These are phyloP conservation scores for Serripes groenlandicus DNA, from an alignment of 2,888 invertebrate genomes.

Conservation along the genomic window DNA sequence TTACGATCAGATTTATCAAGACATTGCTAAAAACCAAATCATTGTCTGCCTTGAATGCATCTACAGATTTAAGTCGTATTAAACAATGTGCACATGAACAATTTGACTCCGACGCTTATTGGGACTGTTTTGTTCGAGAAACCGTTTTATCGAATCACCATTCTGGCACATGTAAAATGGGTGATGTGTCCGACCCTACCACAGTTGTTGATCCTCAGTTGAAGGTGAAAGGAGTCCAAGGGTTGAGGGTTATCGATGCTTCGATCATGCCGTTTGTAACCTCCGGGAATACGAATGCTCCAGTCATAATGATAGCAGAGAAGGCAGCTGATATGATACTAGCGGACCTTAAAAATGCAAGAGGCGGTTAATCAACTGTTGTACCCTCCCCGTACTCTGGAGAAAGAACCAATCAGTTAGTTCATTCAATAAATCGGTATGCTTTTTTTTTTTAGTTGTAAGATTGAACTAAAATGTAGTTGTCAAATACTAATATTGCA, in stretches of 20 bases:
- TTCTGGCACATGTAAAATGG: constrained; percentile 8
- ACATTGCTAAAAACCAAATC: background rate
- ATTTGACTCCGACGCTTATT: background rate
- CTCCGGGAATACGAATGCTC: constrained; percentile 10
- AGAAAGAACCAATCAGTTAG: no score
- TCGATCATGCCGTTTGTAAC: constrained; percentile 2
- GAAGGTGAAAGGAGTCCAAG: background rate
- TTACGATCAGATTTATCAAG: background rate
- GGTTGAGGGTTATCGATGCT: constrained; percentile 7
- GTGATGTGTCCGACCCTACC: background rate
- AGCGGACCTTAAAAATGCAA: background rate
- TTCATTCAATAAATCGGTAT: no score
- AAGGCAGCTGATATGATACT: constrained; percentile 8
- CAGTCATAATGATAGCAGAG: constrained; percentile 6
- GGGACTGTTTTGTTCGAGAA: constrained; percentile 6
- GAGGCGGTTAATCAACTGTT: no score
- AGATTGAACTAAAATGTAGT: no score
- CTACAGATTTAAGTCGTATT: background rate
- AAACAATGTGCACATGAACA: background rate
- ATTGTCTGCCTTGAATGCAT: background rate
- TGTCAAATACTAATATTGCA: no score
- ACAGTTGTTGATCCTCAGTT: background rate
- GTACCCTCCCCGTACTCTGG: no score
- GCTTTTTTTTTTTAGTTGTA: no score
- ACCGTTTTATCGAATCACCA: background rate